A percentile compares a stretch with the other conserved stretches of the same genome.
Evolutionary conservation across 2,113 vertebrate genomes (phyloP).

Genomic region (Genyomyrus donnyi): DNA sequence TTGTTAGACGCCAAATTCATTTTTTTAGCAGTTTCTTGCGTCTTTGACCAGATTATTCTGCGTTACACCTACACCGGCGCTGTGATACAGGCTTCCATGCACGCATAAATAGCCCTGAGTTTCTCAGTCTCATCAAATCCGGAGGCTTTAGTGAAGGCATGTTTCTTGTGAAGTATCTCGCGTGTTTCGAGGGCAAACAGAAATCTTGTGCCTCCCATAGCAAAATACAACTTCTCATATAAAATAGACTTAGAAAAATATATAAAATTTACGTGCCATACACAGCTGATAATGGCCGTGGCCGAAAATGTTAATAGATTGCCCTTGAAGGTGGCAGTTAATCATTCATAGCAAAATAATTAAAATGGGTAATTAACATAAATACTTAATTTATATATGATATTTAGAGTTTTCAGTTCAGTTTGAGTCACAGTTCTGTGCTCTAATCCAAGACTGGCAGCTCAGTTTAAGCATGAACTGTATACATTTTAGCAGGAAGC

Average conservation of each 20-base stretch:
- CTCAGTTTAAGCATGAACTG: background rate
- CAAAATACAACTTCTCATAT: background rate
- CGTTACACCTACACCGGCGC: background rate
- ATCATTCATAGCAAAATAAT: background rate
- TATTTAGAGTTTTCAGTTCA: background rate
- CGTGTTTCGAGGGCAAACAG: background rate
- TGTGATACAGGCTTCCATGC: background rate
- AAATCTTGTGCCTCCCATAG: background rate
- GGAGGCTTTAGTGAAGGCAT: background rate
- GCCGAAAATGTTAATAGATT: background rate
- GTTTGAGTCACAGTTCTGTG: background rate
- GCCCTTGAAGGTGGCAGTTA: background rate
- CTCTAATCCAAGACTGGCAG: background rate
- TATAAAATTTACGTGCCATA: background rate
- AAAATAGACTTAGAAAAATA: background rate
- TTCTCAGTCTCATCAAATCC: background rate
- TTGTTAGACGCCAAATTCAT: background rate
- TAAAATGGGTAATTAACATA: background rate
- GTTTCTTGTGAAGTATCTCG: background rate
- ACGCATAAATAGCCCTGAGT: background rate
- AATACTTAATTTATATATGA: background rate
- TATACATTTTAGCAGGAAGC: background rate
- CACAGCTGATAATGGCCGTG: background rate
- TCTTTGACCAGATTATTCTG: background rate
- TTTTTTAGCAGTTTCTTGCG: background rate